Conservation (phyloP, 2,797 vertebrate species). For the Triplophysa yarkandensis region DNA sequence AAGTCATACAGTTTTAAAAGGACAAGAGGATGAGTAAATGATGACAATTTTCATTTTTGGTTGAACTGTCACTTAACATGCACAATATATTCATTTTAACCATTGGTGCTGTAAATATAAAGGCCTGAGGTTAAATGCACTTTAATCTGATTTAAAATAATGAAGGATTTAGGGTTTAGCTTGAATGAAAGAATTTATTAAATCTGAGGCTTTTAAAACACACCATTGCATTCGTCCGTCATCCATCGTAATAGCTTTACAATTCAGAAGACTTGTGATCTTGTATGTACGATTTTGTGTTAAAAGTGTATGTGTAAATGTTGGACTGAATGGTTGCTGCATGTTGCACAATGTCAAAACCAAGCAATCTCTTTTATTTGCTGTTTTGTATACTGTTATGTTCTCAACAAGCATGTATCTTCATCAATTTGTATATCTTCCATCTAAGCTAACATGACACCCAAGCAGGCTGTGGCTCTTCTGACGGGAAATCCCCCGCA, state of each 20-base stretch:
- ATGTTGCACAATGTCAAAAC: conserved; percentile 33
- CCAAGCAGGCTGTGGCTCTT: conserved; percentile 20
- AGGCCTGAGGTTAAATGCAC: background rate
- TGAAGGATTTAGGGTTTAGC: background rate
- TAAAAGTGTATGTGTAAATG: background rate
- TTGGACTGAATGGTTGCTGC: background rate
- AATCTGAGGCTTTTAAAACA: conserved; percentile 3
- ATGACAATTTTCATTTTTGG: no score
- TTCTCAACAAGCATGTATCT: background rate
- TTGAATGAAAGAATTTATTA: background rate
- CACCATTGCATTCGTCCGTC: background rate
- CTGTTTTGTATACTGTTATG: background rate
- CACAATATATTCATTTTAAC: background rate
- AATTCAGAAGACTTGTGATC: background rate
- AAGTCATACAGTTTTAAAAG: no score
- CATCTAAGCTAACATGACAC: conserved; percentile 18
- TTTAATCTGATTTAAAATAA: conserved; percentile 7
- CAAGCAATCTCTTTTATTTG: background rate
- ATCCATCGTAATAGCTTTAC: no score
- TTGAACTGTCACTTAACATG: no score
- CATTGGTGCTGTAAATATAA: background rate
- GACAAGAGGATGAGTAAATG: no score
- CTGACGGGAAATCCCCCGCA: background rate
- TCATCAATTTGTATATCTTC: conserved; percentile 24
- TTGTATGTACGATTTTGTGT: background rate